Evolutionary conservation across 1,140 invertebrate species (phyloP).

Genomic region (Microplitis demolitor): DNA sequence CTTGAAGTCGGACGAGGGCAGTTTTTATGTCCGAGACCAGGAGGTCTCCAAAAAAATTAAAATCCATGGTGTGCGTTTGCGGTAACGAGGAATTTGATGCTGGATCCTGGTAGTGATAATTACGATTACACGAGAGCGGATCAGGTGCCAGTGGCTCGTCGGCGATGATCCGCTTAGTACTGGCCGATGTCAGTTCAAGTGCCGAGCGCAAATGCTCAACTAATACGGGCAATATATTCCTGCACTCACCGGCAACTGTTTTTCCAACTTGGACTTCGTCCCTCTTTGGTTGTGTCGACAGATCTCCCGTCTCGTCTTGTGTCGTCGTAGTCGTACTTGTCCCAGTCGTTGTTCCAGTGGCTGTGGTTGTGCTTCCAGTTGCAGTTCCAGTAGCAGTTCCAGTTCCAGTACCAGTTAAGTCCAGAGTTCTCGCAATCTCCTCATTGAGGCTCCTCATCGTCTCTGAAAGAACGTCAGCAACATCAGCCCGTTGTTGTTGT

Average conservation of each 20-base stretch:
- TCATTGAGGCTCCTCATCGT: conserved; percentile 32
- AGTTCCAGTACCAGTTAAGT: background rate
- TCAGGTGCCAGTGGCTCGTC: conserved; percentile 40
- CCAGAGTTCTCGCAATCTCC: background rate
- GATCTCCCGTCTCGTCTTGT: background rate
- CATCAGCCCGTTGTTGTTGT: background rate
- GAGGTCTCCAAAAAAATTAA: conserved; percentile 53
- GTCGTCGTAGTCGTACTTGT: background rate
- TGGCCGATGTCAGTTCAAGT: conserved; percentile 46
- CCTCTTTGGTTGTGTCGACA: conserved; percentile 9
- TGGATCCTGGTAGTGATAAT: background rate
- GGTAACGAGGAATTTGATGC: background rate
- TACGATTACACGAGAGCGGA: conserved; percentile 8
- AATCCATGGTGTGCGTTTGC: conserved; percentile 35
- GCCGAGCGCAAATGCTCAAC: conserved; percentile 56
- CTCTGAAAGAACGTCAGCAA: conserved; percentile 24
- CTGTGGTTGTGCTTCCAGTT: no score
- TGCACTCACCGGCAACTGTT: conserved; percentile 53
- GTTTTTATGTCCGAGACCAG: conserved; percentile 79
- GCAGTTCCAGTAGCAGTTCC: no score
- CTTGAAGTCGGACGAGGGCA: conserved; percentile 74
- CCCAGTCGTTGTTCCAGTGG: background rate
- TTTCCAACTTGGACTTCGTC: conserved; percentile 23
- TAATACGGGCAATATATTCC: conserved; percentile 58
- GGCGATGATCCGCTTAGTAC: conserved; percentile 40